Conservation (phyloP, 2,888 invertebrate genomes). For the Philereme vetulata region DNA sequence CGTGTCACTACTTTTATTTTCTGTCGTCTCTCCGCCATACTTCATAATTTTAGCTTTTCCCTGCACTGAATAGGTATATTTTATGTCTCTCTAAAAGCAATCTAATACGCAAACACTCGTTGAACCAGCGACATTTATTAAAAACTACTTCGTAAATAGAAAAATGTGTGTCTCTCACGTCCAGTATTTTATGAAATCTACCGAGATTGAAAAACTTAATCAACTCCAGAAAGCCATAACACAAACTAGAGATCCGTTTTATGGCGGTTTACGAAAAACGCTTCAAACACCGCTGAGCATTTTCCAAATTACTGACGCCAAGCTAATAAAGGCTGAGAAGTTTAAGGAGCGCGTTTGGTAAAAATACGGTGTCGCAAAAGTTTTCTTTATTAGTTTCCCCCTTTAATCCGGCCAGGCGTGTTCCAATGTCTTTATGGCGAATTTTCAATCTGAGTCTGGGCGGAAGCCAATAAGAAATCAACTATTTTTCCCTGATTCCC, state of each 20-base stretch:
- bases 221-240: conserved; percentile 54
- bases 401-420: conserved; percentile 81
- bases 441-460: conserved; percentile 83
- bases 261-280: conserved; percentile 55
- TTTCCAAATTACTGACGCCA: conserved; percentile 69
- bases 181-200: conserved; percentile 41
- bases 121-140: conserved; percentile 45
- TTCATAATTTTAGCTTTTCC: conserved; percentile 61
- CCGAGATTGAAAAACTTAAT: conserved; percentile 61
- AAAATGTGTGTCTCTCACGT: conserved; percentile 23
- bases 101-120: conserved; percentile 49
- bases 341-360: conserved; percentile 77
- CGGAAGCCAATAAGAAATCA: conserved; percentile 83
- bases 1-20: conserved; percentile 59
- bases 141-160: conserved; percentile 44
- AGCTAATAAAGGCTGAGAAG: conserved; percentile 76
- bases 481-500: conserved; percentile 80
- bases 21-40: conserved; percentile 47
- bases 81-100: conserved; percentile 58
- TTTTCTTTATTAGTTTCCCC: conserved; percentile 84
- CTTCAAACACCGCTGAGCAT: conserved; percentile 58
- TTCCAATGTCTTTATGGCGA: conserved; percentile 83
- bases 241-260: conserved; percentile 57
- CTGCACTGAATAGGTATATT: conserved; percentile 47
- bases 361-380: conserved; percentile 83